A percentile compares a stretch with the other conserved stretches of the same genome.
Evolutionary conservation across 2,888 invertebrate genomes (phyloP).

Genomic region (Ophonus ardosiacus): DNA sequence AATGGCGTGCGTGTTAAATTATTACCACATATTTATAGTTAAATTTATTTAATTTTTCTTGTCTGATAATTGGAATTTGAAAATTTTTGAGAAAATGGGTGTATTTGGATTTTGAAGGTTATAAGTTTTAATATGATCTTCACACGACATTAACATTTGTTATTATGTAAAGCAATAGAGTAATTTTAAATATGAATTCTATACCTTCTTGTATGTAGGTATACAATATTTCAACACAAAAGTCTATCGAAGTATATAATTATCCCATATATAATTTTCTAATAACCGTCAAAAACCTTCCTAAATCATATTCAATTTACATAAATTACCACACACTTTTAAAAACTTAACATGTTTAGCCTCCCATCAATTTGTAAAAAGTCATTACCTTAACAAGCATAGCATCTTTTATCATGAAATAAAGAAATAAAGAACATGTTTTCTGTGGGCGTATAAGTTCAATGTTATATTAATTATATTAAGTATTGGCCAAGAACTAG

Average conservation of each 20-base stretch:
- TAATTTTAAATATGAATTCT: too few species aligned
- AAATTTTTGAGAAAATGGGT: too few species aligned
- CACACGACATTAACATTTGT: too few species aligned
- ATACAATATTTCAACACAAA: not conserved
- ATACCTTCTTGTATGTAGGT: too few species aligned
- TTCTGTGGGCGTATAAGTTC: conserved; percentile 7
- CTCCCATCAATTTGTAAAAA: conserved; percentile 11
- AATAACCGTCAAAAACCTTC: not conserved
- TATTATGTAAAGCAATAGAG: too few species aligned
- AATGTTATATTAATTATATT: conserved; percentile 27
- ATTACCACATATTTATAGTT: too few species aligned
- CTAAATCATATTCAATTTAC: not conserved
- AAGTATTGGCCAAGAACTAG: conserved; percentile 1
- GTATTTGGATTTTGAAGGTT: too few species aligned
- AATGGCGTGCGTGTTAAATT: too few species aligned
- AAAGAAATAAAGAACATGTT: not conserved
- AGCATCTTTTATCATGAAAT: conserved; percentile 13
- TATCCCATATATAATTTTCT: not conserved
- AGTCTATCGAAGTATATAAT: not conserved
- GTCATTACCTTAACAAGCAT: conserved; percentile 2
- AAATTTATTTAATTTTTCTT: too few species aligned
- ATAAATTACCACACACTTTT: not conserved
- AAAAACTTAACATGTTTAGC: not conserved
- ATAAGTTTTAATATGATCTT: too few species aligned
- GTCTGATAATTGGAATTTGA: too few species aligned